These are phyloP conservation scores for Hyles vespertilio DNA, from an alignment of 1,140 invertebrate genomes.

Conservation along the genomic window DNA sequence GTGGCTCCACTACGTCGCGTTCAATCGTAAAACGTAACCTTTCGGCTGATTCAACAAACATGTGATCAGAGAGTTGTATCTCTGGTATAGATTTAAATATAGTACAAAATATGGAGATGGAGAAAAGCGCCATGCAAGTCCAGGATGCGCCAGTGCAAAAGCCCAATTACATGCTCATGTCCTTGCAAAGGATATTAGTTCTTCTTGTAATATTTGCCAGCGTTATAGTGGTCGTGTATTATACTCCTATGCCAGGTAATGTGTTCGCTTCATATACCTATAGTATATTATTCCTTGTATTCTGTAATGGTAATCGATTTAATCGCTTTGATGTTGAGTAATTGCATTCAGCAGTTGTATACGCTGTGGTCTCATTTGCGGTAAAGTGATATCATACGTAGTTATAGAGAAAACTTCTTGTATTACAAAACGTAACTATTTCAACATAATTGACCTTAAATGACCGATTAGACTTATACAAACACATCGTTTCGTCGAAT, in stretches of 20 bases:
- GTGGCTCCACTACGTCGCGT: slow-evolving; percentile 22
- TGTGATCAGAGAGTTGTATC: slow-evolving; percentile 13
- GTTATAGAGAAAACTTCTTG: too few relatives aligned
- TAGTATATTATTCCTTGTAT: too few relatives aligned
- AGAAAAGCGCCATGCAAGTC: slow-evolving; percentile 40
- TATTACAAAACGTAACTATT: too few relatives aligned
- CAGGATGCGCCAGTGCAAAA: slow-evolving; percentile 40
- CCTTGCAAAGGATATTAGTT: slow-evolving; percentile 70
- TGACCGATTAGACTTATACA: too few relatives aligned
- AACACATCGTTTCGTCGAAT: too few relatives aligned
- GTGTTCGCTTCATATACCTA: too few relatives aligned
- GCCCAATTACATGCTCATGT: slow-evolving; percentile 70
- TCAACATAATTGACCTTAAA: too few relatives aligned
- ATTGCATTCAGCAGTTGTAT: too few relatives aligned
- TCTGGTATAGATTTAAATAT: neutral
- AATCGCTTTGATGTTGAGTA: too few relatives aligned
- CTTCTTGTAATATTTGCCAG: slow-evolving; percentile 74
- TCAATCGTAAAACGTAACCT: slow-evolving; percentile 27
- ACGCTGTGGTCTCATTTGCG: too few relatives aligned
- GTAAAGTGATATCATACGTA: too few relatives aligned
- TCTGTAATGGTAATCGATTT: too few relatives aligned
- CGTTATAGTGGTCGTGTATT: slow-evolving; percentile 81
- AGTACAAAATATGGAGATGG: slow-evolving; percentile 38
- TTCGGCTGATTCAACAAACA: slow-evolving; percentile 31
- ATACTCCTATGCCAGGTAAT: slow-evolving; percentile 81